Evolutionary conservation across 1,140 invertebrate species (phyloP), one percentile per base, ranked within the genome.

Genomic region (Caenorhabditis remanei): DNA sequence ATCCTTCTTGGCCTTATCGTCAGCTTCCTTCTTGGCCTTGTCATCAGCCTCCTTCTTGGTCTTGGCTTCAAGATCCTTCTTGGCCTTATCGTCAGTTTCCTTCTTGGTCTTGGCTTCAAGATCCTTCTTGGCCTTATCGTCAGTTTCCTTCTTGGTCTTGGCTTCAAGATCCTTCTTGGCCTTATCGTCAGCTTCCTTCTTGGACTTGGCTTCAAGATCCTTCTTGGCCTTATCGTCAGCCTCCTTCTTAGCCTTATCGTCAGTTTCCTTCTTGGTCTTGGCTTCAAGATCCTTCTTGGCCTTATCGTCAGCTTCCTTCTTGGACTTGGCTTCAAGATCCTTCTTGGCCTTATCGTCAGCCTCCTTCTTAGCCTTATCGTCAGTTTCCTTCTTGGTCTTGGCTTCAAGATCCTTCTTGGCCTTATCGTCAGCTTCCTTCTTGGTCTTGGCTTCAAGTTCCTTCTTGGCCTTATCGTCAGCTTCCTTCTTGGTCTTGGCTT

Each of bases 1-100:
- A n/a, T n/a, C 55, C 83, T 84, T 58, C 56, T 14, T 61, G 24
- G 11, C 55, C 83, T 84, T 84, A 11, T 84, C 83, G 40, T 40
- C 24, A 50, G 50, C 55, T 50, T 84, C 83, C 56, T 84, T 84
- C 56, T 84, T 55, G 56, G 83, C 83, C 83, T 84, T 84, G 19
- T 84, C 53, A 19, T 84, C 58, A 32, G 58, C 56, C 43, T 84
- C 83, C 53, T 40, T 40, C 56, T 84, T 84, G 53, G 32, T 24
- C 21, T 61, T 61, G 19, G 21, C 56, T 24, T 61, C 56, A 61
- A 24, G 19, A 19, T 61, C 56, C 56, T 61, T 61, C 58, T 61
- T 56, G 32, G 32, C 53, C 83, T 84, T 84, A 2, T 61, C 58
- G 9, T 61, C 58, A 61, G 56, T 19, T 21, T 84, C 83, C 56